phyloP scores from a whole-genome alignment of 2,797 vertebrate species.

The Hapalemur alaotrensis region DNA sequence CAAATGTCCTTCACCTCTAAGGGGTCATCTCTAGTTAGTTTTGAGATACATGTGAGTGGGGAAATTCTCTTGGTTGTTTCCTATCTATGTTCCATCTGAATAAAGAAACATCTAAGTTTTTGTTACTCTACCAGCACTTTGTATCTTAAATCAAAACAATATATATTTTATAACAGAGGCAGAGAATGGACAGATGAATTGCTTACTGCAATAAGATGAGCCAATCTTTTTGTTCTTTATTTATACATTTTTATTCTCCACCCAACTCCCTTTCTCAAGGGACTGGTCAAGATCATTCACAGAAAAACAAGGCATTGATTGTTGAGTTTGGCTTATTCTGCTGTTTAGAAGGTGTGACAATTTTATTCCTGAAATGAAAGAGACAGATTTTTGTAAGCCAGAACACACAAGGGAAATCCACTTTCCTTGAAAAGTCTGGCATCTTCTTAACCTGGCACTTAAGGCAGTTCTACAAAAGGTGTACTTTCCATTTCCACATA shows the following conservation, averaged over 20 bases:
- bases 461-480: conserved; percentile 77
- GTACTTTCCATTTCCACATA: conserved; percentile 78
- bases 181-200: conserved; percentile 46
- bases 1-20: not conserved
- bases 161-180: not conserved
- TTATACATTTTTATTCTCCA: conserved; percentile 35
- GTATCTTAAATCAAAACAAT: not conserved
- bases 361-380: conserved; percentile 84
- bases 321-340: conserved; percentile 77
- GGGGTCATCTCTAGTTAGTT: not conserved
- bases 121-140: not conserved
- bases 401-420: conserved; percentile 84
- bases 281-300: conserved; percentile 62
- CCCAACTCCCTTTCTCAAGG: conserved; percentile 48
- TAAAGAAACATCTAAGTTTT: not conserved
- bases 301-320: conserved; percentile 74
- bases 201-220: conserved; percentile 31
- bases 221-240: conserved; percentile 51
- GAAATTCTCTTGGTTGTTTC: not conserved
- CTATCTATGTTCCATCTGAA: not conserved
- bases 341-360: conserved; percentile 80
- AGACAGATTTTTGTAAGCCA: conserved; percentile 79
- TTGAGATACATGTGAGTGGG: not conserved
- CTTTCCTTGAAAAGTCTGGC: conserved; percentile 85
- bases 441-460: conserved; percentile 71